Percentiles rank a stretch among this genome's conserved stretches.
Conservation (phyloP, 1,140 invertebrate species). For the Belonocnema kinseyi region DNA sequence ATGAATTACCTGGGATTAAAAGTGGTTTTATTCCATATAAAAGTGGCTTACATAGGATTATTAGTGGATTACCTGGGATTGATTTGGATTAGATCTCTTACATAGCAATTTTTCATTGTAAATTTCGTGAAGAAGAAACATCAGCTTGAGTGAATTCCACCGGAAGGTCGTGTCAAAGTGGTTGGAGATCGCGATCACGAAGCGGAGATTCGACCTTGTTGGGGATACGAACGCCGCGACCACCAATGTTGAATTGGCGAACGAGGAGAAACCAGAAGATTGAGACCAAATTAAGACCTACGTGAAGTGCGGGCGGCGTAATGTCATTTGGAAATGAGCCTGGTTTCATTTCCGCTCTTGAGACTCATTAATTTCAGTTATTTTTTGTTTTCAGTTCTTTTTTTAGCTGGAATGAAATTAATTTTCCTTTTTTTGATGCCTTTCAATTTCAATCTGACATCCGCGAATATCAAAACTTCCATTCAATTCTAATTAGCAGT, state of each 20-base stretch:
- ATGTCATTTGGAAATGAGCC: conserved; percentile 28
- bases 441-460: too few species aligned
- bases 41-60: too few species aligned
- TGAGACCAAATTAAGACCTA: conserved; percentile 29
- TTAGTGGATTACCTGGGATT: too few species aligned
- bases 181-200: conserved; percentile 29
- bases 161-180: conserved; percentile 1
- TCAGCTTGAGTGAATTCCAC: not conserved
- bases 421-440: too few species aligned
- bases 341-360: conserved; percentile 27
- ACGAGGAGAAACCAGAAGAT: conserved; percentile 25
- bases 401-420: not conserved
- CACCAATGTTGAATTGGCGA: conserved; percentile 11
- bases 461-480: too few species aligned
- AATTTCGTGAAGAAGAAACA: not conserved
- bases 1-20: too few species aligned
- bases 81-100: too few species aligned
- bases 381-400: not conserved
- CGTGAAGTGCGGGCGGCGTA: conserved; percentile 27
- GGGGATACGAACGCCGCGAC: conserved; percentile 1
- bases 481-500: too few species aligned
- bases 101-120: too few species aligned
- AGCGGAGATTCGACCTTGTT: conserved; percentile 25
- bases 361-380: conserved; percentile 28
- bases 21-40: too few species aligned